These are phyloP conservation scores for Diarsia mendica DNA, from an alignment of 2,888 invertebrate species.

Conservation along the genomic window DNA sequence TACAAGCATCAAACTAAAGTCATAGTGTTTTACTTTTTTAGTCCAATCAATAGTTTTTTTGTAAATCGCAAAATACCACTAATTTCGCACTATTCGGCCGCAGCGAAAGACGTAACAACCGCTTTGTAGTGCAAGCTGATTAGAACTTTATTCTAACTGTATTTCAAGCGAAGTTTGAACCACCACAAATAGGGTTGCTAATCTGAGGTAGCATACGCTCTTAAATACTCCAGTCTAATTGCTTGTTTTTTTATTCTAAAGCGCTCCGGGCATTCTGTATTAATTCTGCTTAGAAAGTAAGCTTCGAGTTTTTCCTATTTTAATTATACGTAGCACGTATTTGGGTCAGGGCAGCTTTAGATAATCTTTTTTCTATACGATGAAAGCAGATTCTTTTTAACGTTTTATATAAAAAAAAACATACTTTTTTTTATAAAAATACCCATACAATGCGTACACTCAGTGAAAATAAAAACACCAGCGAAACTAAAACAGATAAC, in stretches of 20 bases:
- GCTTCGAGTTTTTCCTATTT: slow-evolving; percentile 4
- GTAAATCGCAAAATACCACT: too few species aligned
- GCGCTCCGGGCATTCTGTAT: slow-evolving; percentile 14
- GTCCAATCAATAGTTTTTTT: too few species aligned
- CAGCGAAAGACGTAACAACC: too few species aligned
- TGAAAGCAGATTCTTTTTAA: not conserved
- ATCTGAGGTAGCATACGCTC: too few species aligned
- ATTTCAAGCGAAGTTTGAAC: too few species aligned
- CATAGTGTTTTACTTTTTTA: too few species aligned
- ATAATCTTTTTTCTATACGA: slow-evolving; percentile 7
- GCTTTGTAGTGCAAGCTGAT: too few species aligned
- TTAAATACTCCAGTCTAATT: slow-evolving; percentile 48
- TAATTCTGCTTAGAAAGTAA: slow-evolving; percentile 11
- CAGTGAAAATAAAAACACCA: slow-evolving; percentile 14
- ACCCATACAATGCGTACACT: too few species aligned
- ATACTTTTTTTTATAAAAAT: not conserved
- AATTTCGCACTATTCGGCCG: too few species aligned
- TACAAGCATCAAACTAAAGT: too few species aligned
- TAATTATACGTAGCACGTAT: slow-evolving; percentile 29
- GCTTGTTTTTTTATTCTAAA: slow-evolving; percentile 39
- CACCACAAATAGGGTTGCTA: too few species aligned
- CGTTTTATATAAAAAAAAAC: not conserved
- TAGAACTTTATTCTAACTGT: too few species aligned
- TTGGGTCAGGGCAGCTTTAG: not conserved
- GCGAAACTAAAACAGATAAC: slow-evolving; percentile 8